These are phyloP conservation scores for Micrasema minimum DNA, from an alignment of 1,140 invertebrate genomes.

Conservation along the genomic window DNA sequence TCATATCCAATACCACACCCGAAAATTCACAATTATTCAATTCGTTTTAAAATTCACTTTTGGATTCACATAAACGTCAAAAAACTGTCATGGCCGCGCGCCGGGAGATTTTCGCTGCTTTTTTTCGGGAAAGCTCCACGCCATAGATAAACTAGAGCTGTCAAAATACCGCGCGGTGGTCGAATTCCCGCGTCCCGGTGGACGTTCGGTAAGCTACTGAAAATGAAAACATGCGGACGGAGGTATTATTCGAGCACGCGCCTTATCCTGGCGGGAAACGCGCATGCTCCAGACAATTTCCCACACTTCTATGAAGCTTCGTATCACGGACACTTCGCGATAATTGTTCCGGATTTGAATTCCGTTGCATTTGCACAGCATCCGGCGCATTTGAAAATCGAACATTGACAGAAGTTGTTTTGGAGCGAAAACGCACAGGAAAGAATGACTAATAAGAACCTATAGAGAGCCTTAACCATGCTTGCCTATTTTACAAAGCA, in stretches of 20 bases:
- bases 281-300: too few species aligned
- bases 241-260: background rate
- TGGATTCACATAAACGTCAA: too few species aligned
- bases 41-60: too few species aligned
- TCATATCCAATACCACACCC: too few species aligned
- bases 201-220: constrained; percentile 6
- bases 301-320: background rate
- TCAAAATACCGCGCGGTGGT: constrained; percentile 9
- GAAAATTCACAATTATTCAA: too few species aligned
- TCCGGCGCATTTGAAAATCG: too few species aligned
- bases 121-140: too few species aligned
- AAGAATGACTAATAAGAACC: too few species aligned
- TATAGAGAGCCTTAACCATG: too few species aligned
- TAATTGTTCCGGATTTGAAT: constrained; percentile 2
- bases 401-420: too few species aligned
- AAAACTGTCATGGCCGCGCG: constrained; percentile 6
- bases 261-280: background rate
- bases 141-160: constrained; percentile 27
- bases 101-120: background rate
- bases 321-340: constrained; percentile 18
- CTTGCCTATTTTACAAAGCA: too few species aligned
- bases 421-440: too few species aligned
- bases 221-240: constrained; percentile 15
- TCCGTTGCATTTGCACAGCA: background rate
- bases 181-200: constrained; percentile 5